Evolutionary conservation across 2,113 vertebrate genomes (phyloP), one percentile per base, ranked within the genome.

Genomic region (Thermophis baileyi): DNA sequence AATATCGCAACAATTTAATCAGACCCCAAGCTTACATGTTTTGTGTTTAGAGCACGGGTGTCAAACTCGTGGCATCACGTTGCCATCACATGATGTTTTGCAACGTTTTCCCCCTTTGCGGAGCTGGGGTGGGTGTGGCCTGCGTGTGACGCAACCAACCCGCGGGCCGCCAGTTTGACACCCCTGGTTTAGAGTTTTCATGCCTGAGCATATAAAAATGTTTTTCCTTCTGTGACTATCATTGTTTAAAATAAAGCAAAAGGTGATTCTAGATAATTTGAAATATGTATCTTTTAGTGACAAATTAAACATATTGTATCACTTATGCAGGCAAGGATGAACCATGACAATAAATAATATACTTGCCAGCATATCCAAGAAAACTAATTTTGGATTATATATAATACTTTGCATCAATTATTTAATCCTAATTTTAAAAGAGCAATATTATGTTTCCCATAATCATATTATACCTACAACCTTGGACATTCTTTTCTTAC

Each of bases 1-100:
- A 94, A 85, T 85, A 63, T 30, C 44, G 11, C 40, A 93, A 87
- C 54, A 94, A 95, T 94, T 93, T 94, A 95, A 95, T 94, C 92
- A 81, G 93, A 92, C 85, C 90, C 88, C 0, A 1, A 14, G 93
- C 95, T 96, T 95, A 94, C 49, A 86, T 94, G 91, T 95, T 94
- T 95, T 91, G 92, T 90, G 8, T 55, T 85, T 10, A 50, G 46
- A 10, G 30, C 54, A 55, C 2, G 6, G 54, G 6, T 24, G 54
- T 55, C 54, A 55, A 55, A 55, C 22, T 55, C 6, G 1, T 1
- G 22, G 22, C 20, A 55, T 55, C 54, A 55, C 1, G 20, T 24
- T 55, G 54, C 54, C 3, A 14, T 22, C 54, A 55, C 0, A 0
- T 55, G 54, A 55, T 6, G 18, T 55, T 55, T 24, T 22, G 6